phyloP scores from a whole-genome alignment of 2,113 vertebrate genomes.

The Pholis gunnellus region DNA sequence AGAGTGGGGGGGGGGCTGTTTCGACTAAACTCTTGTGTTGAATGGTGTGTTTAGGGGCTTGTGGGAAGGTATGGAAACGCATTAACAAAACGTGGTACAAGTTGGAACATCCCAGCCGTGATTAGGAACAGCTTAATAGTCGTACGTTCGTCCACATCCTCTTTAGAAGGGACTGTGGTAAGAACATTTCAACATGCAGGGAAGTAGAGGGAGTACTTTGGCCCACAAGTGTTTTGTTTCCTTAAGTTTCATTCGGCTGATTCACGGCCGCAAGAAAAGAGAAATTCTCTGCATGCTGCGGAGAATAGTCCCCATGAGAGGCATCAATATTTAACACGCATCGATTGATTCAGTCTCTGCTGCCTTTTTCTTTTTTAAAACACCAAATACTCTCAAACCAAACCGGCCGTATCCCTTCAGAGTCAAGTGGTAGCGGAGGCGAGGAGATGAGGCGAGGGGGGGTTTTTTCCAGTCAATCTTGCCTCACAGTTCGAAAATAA shows the following conservation, averaged over 20 bases:
- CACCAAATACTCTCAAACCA: constrained; percentile 21
- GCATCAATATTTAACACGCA: constrained; percentile 41
- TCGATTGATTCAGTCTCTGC: constrained; percentile 33
- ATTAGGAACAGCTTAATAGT: neutral
- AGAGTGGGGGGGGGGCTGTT: neutral
- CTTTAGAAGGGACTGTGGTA: constrained; percentile 4
- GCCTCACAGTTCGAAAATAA: constrained; percentile 9
- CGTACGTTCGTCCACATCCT: neutral
- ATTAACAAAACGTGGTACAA: neutral
- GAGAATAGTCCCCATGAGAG: constrained; percentile 26
- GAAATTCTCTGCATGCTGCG: constrained; percentile 8
- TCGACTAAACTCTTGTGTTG: neutral
- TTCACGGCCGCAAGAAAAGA: constrained; percentile 43
- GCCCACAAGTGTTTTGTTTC: constrained; percentile 25
- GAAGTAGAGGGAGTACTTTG: neutral
- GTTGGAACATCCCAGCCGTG: neutral
- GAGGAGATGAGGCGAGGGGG: too few relatives aligned
- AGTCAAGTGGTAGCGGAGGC: too few relatives aligned
- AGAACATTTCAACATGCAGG: constrained; percentile 11
- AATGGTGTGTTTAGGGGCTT: neutral
- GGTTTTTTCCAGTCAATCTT: constrained; percentile 21
- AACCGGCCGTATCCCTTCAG: too few relatives aligned
- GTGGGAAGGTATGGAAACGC: neutral
- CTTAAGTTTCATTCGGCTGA: constrained; percentile 42
- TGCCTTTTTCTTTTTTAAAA: neutral